These are phyloP conservation scores for Zelleria hepariella DNA, from an alignment of 2,888 invertebrate species.

Conservation along the genomic window DNA sequence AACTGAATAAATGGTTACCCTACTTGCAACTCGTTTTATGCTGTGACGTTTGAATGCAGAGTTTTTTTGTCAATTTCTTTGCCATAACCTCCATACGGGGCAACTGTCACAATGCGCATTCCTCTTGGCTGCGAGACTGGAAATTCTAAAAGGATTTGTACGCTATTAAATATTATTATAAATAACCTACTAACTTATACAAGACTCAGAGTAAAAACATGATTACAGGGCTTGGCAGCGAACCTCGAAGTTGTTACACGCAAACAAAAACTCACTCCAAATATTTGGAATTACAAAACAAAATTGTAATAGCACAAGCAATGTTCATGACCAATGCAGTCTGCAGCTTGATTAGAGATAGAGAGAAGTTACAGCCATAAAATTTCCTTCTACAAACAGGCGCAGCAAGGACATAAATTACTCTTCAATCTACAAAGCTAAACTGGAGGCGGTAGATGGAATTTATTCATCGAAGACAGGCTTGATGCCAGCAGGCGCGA, in stretches of 20 bases:
- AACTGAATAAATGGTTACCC: too few species aligned
- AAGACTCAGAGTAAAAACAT: not conserved
- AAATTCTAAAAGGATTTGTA: not conserved
- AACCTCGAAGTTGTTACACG: not conserved
- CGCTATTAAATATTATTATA: not conserved
- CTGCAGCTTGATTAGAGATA: not conserved
- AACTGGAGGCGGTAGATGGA: not conserved
- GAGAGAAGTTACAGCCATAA: not conserved
- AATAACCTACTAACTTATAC: not conserved
- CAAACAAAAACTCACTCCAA: too few species aligned
- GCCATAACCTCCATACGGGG: not conserved
- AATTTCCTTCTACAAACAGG: not conserved
- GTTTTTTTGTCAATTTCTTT: conserved; percentile 3
- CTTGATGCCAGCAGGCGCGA: not conserved
- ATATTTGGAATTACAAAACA: not conserved
- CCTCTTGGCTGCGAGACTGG: not conserved
- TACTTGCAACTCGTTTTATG: conserved; percentile 1
- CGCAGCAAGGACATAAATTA: conserved; percentile 4
- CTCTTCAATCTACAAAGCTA: conserved; percentile 1
- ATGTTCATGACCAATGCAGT: not conserved
- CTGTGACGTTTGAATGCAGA: conserved; percentile 3
- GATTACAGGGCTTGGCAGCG: not conserved
- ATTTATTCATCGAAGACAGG: not conserved
- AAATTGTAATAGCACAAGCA: not conserved
- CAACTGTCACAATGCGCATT: not conserved